Evolutionary conservation across 30 jellyfish, hydroid and myxozoan genomes (phyloP), one percentile per base, ranked within the genome.

Genomic region (Phacellophora camtschatica): DNA sequence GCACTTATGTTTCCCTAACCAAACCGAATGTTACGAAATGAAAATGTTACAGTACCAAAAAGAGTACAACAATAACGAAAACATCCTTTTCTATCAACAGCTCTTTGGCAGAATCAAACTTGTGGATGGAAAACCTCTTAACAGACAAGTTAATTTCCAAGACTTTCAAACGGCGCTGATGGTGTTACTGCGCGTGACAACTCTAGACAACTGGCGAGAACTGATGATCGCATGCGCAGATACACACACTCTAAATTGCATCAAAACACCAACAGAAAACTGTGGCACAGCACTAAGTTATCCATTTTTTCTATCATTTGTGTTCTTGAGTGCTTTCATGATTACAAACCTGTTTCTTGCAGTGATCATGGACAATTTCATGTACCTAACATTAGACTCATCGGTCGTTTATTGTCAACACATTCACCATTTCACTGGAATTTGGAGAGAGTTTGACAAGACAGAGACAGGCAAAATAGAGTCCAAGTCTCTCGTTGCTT

Each of bases 281-380:
- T 89, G 97, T 31, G 97, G 97, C 19, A 82, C 84, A 9, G 30
- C 15, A 19, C 66, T 82, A 13, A 54, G 89, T 48, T 89, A 82
- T 67, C 84, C 88, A 22, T 89, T 49, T 85, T 89, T 72, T 85
- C 42, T 67, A 10, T 72, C 97, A 32, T 89, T 89, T 37, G 86
- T 88, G 5, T 71, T 88, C 48, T 49, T 78, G 32, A 78, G 97
- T 56, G 85, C 97, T 0, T 88, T 59, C 73, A 71, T 88, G 65
- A 61, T 88, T 22, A 88, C 95, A 4, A 88, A 88, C 56, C 57
- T 88, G 48, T 89, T 89, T 41, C 89, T 89, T 51, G 97, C 97
- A 5, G 92, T 89, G 20, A 75, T 89, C 41, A 89, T 89, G 97
- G 97, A 89, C 53, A 89, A 89, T 67, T 89, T 89, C 41, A 83